These are phyloP conservation scores for Phoebastria nigripes DNA, from an alignment of 2,797 vertebrate species.

Conservation along the genomic window DNA sequence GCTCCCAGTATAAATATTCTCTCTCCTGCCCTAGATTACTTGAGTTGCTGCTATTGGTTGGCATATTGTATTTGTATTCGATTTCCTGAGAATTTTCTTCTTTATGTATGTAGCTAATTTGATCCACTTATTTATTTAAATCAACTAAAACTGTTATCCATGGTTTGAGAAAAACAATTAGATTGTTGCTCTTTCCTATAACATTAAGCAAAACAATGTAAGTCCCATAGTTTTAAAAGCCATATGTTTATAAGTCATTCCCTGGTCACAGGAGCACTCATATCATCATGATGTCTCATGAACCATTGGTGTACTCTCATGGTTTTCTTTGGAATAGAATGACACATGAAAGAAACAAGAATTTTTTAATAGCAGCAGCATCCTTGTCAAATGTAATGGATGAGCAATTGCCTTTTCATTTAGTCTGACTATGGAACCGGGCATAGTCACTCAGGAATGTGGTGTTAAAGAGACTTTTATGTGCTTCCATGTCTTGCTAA, in stretches of 20 bases:
- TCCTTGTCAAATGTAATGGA: background rate
- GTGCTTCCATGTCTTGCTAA: background rate
- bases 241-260: background rate
- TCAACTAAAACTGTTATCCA: background rate
- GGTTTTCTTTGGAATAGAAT: background rate
- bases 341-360: background rate
- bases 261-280: background rate
- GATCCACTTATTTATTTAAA: background rate
- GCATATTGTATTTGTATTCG: background rate
- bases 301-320: background rate
- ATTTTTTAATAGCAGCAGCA: background rate
- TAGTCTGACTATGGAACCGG: background rate
- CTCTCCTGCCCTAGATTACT: background rate
- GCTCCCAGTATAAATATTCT: background rate
- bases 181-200: background rate
- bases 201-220: background rate
- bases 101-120: background rate
- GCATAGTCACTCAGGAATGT: background rate
- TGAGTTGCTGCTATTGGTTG: background rate
- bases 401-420: background rate
- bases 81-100: background rate
- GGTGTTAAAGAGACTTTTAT: background rate
- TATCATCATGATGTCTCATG: background rate
- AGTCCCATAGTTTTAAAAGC: background rate
- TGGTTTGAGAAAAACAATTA: background rate